Evolutionary conservation across 2,797 vertebrate species (phyloP).

Genomic region (Poecilia wingei): DNA sequence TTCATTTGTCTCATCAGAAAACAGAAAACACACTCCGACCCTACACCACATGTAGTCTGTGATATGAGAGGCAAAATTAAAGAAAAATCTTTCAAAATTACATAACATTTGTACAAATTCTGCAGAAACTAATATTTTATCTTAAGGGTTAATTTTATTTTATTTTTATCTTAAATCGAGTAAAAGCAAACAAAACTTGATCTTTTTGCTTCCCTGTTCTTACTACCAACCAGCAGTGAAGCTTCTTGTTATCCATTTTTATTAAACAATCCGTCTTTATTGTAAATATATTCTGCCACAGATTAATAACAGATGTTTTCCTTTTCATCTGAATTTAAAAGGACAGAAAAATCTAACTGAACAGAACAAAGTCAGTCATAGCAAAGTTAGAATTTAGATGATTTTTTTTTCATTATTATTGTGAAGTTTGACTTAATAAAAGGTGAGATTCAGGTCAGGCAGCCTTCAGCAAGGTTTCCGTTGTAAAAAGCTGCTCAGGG

Average conservation of each 20-base stretch:
- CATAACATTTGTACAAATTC: neutral
- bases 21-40: neutral
- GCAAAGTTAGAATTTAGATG: neutral
- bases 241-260: neutral
- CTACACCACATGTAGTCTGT: conserved; percentile 5
- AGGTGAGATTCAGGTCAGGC: neutral
- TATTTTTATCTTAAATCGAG: neutral
- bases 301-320: neutral
- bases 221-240: neutral
- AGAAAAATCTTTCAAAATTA: neutral
- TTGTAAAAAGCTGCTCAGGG: neutral
- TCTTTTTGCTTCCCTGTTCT: neutral
- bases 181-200: neutral
- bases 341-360: neutral
- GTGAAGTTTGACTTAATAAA: neutral
- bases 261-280: neutral
- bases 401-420: neutral
- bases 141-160: neutral
- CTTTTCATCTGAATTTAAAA: neutral
- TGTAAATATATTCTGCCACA: neutral
- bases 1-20: neutral
- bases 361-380: neutral
- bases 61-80: neutral
- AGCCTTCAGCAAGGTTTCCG: neutral
- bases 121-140: neutral